Evolutionary conservation across 1,140 invertebrate species (phyloP).

Genomic region (Aphidius ervi): DNA sequence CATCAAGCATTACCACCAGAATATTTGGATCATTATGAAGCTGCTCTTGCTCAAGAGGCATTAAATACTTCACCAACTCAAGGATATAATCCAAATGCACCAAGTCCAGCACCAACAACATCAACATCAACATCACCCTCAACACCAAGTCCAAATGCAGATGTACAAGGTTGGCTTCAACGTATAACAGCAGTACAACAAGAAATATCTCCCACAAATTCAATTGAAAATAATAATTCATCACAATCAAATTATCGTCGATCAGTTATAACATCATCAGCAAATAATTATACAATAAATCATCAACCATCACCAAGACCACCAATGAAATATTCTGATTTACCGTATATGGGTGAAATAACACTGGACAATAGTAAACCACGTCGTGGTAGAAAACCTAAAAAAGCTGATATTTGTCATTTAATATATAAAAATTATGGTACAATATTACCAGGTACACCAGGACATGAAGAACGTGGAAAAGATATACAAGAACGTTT

Average conservation of each 20-base stretch:
- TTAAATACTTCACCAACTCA: conserved; percentile 34
- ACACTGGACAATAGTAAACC: conserved; percentile 82
- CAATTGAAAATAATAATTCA: conserved; percentile 20
- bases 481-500: conserved; percentile 26
- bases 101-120: conserved; percentile 35
- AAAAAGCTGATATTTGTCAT: conserved; percentile 85
- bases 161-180: conserved; percentile 68
- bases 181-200: conserved; percentile 66
- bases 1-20: conserved; percentile 75
- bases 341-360: conserved; percentile 88
- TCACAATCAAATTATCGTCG: conserved; percentile 22
- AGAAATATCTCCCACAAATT: conserved; percentile 44
- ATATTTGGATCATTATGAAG: conserved; percentile 75
- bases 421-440: conserved; percentile 89
- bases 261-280: conserved; percentile 42
- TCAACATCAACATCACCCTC: conserved; percentile 28
- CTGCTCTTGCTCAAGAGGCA: conserved; percentile 59
- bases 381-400: conserved; percentile 77
- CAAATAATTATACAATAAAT: conserved; percentile 29
- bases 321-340: conserved; percentile 71
- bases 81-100: conserved; percentile 24
- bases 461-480: conserved; percentile 51
- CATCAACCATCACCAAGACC: conserved; percentile 36
- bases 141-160: conserved; percentile 43
- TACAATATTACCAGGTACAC: conserved; percentile 72